These are phyloP conservation scores for Watsonalla cultraria DNA, from an alignment of 2,888 invertebrate genomes.

Conservation along the genomic window DNA sequence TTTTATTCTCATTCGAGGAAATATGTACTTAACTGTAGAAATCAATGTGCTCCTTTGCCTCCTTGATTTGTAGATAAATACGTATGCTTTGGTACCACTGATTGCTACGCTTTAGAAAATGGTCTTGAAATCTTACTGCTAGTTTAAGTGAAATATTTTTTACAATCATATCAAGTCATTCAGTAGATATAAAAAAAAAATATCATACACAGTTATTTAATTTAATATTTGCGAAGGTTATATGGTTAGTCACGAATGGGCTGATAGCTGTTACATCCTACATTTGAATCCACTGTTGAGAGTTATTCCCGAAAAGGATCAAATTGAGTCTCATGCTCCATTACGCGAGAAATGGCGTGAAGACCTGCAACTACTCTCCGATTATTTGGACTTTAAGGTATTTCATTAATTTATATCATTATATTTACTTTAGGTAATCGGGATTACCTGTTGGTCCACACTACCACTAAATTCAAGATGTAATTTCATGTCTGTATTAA, in stretches of 20 bases:
- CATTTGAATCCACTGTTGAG: conserved; percentile 77
- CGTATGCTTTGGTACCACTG: too few species aligned
- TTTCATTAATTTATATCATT: conserved; percentile 5
- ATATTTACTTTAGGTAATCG: neutral
- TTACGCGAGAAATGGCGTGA: conserved; percentile 74
- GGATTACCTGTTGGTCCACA: too few species aligned
- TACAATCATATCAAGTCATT: neutral
- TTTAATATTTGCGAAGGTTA: conserved; percentile 48
- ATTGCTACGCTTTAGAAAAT: too few species aligned
- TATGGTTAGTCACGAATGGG: conserved; percentile 81
- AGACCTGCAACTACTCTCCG: conserved; percentile 80
- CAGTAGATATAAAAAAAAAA: too few species aligned
- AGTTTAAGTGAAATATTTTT: neutral
- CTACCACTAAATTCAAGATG: too few species aligned
- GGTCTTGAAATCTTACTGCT: too few species aligned
- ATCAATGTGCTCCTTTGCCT: too few species aligned
- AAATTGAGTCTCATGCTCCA: conserved; percentile 60
- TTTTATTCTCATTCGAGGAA: neutral
- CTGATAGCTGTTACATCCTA: conserved; percentile 73
- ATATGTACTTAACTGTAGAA: too few species aligned
- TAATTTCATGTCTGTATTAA: too few species aligned
- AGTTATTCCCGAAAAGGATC: conserved; percentile 51
- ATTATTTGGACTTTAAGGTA: conserved; percentile 81
- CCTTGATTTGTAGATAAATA: too few species aligned
- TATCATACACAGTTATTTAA: neutral